These are phyloP conservation scores for Rhinolophus sinicus DNA, from an alignment of 2,113 vertebrate genomes.

Conservation along the genomic window DNA sequence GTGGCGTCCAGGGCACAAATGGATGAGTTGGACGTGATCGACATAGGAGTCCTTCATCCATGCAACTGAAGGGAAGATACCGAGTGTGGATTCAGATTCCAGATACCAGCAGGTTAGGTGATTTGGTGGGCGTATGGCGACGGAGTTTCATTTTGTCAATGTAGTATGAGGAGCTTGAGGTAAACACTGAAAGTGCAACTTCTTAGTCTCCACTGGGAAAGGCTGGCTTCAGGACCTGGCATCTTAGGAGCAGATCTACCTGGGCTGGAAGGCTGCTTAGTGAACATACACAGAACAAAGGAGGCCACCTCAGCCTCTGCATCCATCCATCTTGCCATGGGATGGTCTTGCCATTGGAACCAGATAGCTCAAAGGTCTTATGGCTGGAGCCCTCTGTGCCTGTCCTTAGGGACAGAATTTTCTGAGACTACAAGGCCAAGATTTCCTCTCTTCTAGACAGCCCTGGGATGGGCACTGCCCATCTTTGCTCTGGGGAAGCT, in stretches of 20 bases:
- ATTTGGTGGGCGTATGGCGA: not conserved
- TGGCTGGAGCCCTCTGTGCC: not conserved
- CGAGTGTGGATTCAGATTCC: not conserved
- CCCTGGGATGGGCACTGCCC: not conserved
- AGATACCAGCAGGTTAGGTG: no score
- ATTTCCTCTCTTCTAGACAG: not conserved
- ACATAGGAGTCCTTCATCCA: not conserved
- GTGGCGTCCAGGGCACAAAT: not conserved
- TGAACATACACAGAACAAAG: not conserved
- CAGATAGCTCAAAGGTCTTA: not conserved
- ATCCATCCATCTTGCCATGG: not conserved
- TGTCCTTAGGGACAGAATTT: not conserved
- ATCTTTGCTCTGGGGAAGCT: not conserved
- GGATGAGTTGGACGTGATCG: not conserved
- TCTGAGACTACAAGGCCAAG: not conserved
- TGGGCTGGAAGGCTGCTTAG: not conserved
- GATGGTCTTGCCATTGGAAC: not conserved
- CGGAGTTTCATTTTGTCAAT: not conserved
- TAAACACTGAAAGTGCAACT: not conserved
- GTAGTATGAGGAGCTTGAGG: not conserved
- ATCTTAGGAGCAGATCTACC: not conserved
- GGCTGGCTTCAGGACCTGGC: not conserved
- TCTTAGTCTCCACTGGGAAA: not conserved
- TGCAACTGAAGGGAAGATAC: not conserved
- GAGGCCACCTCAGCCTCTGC: not conserved